Base-by-base conservation (phyloP, 2,888 invertebrate genomes). In the Lagria hirta region DNA sequence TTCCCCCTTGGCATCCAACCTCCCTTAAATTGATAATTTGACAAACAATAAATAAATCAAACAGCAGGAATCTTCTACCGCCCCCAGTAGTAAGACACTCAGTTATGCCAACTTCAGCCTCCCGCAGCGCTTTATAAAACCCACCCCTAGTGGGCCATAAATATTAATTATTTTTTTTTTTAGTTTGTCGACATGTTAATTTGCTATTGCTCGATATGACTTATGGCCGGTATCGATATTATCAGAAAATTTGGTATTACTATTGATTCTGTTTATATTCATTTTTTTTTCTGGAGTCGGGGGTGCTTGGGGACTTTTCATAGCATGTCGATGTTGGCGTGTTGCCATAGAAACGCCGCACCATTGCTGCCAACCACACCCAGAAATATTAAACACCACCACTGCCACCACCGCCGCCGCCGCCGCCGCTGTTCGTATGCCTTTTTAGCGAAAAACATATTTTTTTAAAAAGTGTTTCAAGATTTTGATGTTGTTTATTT, bases 251-350 rank as follows among this genome's bases (percentile, higher is more conserved):
- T 50, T 49, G 47, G 52, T 54, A 61, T 64, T 64, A 66, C 64
- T 61, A 61, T n/a, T n/a, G n/a, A n/a, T n/a, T n/a, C 62, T 64
- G 14, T 13, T 23, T 14, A 29, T 48, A 67, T 67, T 57, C 66
- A 67, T 67, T 66, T 60, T 58, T 59, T 60, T 61, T 61, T 57
- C 61, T 61, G 57, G 53, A 2, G n/a, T n/a, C n/a, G n/a, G 61
- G 58, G 53, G 58, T 55, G 60, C 59, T 62, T 56, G 59, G 65
- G 66, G 66, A 67, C 67, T 68, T 67, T 66, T 67, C 67, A 65
- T 66, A 53, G 62, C 64, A 63, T 68, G 66, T 66, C 65, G 59
- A 61, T 61, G 60, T 52, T 58, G 65, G 61, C 62, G 59, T 62
- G 67, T 69, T 58, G 58, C 62, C 61, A 66, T 62, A 60, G 64